Base-by-base conservation (phyloP, 2,797 vertebrate species). In the Aphelocoma californica region DNA sequence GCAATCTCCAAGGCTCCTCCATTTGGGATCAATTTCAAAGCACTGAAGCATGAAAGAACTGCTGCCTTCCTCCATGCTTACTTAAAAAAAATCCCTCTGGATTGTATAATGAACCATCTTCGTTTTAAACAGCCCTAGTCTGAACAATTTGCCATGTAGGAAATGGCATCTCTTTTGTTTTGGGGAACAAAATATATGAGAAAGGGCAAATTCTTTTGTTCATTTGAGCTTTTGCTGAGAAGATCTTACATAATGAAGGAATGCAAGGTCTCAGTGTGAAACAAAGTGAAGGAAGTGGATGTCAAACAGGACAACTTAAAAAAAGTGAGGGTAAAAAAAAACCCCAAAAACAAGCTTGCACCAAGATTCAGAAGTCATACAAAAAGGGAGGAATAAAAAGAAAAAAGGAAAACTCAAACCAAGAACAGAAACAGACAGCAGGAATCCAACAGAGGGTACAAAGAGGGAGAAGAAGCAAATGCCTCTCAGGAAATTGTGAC, bases 391-490 rank as follows among this genome's bases (percentile, higher is more conserved):
- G 70, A 88, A 88, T 82, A 61, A 94, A 85, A 92, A 80, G 38
- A 36, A 87, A 92, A 94, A 94, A 93, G 38, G 47, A 81, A 95
- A 94, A 92, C 36, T 85, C 64, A 89, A 90, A 88, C 44, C 87
- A 97, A 95, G 89, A 91, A 92, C 48, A 78, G 94, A 96, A 97
- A 93, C 28, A 72, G 94, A 87, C 57, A 96, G 81, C 38, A 86
- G 77, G 64, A 77, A 92, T 84, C 73, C 74, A 86, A 88, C 81
- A 96, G 80, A 79, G 78, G 65, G 67, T 44, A 90, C 54, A 79
- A 45, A 90, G 90, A 88, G 61, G 58, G 72, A 69, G 32, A 79
- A 85, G 62, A 7, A 71, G 54, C 72, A 81, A 88, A 73, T 36
- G 42, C 71, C 61, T 93, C 84, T 94, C 71, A 48, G 90, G 87